Evolutionary conservation across 2,797 vertebrate genomes (phyloP).

Genomic region (Liparis tanakae): DNA sequence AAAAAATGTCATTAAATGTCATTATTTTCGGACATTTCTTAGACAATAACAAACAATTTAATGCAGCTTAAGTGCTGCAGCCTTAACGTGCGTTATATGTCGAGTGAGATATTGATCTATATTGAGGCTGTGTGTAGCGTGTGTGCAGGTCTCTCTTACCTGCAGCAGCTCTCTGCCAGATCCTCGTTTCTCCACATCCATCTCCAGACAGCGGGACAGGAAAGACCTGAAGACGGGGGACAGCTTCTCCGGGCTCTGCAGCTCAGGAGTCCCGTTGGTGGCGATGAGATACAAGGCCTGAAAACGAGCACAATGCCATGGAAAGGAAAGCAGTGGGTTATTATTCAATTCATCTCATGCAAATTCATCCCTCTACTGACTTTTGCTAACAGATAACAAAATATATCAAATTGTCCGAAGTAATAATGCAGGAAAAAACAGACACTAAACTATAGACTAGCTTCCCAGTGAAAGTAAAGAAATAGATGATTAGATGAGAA

Average conservation of each 20-base stretch:
- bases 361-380: neutral
- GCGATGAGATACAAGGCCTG: slow-evolving; percentile 98
- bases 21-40: neutral
- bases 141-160: slow-evolving; percentile 74
- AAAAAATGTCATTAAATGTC: neutral
- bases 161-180: slow-evolving; percentile 94
- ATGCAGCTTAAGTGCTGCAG: neutral
- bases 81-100: neutral
- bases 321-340: slow-evolving; percentile 2
- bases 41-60: neutral
- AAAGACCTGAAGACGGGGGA: slow-evolving; percentile 95
- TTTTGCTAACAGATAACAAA: neutral
- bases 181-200: slow-evolving; percentile 98
- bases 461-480: neutral
- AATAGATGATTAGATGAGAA: neutral
- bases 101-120: neutral
- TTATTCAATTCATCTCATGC: neutral
- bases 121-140: neutral
- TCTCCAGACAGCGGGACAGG: slow-evolving; percentile 95
- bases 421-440: neutral
- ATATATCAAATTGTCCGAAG: neutral
- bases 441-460: neutral
- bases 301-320: neutral
- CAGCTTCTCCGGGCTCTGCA: slow-evolving; percentile 97
- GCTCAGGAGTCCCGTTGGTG: slow-evolving; percentile 97